Percentiles rank a stretch among this genome's conserved stretches.
Conservation (phyloP, 2,888 invertebrate species). For the Peribatodes rhomboidaria region DNA sequence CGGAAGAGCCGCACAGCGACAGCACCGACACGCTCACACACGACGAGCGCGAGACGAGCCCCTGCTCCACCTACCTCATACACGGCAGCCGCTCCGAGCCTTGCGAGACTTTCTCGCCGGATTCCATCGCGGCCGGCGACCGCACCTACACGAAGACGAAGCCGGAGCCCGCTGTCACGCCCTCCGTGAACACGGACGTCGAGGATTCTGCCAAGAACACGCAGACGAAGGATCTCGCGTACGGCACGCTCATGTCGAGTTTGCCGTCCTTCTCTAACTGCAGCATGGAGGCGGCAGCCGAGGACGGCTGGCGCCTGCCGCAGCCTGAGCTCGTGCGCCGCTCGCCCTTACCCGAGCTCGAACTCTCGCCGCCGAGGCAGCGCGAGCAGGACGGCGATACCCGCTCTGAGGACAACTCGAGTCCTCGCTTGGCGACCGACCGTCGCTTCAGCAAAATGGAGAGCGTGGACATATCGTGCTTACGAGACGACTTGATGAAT, state of each 20-base stretch:
- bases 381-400: constrained; percentile 43
- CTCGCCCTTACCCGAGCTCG: constrained; percentile 62
- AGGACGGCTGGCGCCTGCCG: constrained; percentile 71
- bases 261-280: constrained; percentile 77
- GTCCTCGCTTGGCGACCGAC: constrained; percentile 60
- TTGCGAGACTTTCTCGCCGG: constrained; percentile 76
- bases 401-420: constrained; percentile 48
- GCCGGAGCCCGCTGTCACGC: constrained; percentile 65
- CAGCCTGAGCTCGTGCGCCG: constrained; percentile 74
- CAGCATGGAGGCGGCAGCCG: constrained; percentile 69
- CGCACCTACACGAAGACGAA: constrained; percentile 77
- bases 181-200: constrained; percentile 63
- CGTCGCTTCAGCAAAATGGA: constrained; percentile 73
- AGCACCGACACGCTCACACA: constrained; percentile 77
- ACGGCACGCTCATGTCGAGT: constrained; percentile 74
- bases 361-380: constrained; percentile 61
- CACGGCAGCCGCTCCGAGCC: constrained; percentile 77
- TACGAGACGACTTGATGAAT: constrained; percentile 64
- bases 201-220: constrained; percentile 72
- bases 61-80: constrained; percentile 77
- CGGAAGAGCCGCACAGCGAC: constrained; percentile 71
- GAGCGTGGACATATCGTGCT: constrained; percentile 74
- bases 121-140: constrained; percentile 77
- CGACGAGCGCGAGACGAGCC: constrained; percentile 71
- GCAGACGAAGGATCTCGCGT: constrained; percentile 76